phyloP scores from a whole-genome alignment of 2,888 invertebrate species.

The Heteromurus nitidus region DNA sequence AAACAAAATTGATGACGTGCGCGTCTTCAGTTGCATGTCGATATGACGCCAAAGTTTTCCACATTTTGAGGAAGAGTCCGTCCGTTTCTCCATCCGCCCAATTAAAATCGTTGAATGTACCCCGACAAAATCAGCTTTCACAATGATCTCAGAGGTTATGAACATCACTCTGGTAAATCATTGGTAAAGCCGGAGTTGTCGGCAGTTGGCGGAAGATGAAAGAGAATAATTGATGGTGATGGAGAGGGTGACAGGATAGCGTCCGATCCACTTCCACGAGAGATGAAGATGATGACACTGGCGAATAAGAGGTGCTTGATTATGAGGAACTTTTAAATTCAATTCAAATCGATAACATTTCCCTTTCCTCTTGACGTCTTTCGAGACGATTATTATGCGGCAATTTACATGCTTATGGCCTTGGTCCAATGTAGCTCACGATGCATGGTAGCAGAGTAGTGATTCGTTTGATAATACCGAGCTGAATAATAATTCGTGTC shows the following conservation, averaged over 20 bases:
- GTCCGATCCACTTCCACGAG: not conserved
- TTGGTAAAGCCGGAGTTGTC: conserved; percentile 70
- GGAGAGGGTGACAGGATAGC: not conserved
- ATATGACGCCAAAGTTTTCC: too few relatives aligned
- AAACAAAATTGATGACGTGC: too few relatives aligned
- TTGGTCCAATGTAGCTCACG: not conserved
- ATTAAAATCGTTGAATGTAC: conserved; percentile 47
- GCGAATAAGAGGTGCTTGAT: not conserved
- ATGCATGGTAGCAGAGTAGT: not conserved
- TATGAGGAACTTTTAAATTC: not conserved
- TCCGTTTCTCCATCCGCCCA: too few relatives aligned
- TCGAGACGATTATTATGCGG: conserved; percentile 1
- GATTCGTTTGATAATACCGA: too few relatives aligned
- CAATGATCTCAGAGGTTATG: conserved; percentile 71
- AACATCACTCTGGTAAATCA: conserved; percentile 70
- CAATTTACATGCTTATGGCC: conserved; percentile 9
- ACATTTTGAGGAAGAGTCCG: too few relatives aligned
- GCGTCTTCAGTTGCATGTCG: too few relatives aligned
- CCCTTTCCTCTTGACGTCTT: conserved; percentile 11
- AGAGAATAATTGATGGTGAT: conserved; percentile 8
- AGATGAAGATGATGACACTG: not conserved
- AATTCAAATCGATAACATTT: not conserved
- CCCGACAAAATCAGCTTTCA: conserved; percentile 70
- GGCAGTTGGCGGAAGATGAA: conserved; percentile 43
- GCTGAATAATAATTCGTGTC: too few relatives aligned